These are phyloP conservation scores for Lottia scabra DNA, from an alignment of 2,888 invertebrate species.

Conservation along the genomic window DNA sequence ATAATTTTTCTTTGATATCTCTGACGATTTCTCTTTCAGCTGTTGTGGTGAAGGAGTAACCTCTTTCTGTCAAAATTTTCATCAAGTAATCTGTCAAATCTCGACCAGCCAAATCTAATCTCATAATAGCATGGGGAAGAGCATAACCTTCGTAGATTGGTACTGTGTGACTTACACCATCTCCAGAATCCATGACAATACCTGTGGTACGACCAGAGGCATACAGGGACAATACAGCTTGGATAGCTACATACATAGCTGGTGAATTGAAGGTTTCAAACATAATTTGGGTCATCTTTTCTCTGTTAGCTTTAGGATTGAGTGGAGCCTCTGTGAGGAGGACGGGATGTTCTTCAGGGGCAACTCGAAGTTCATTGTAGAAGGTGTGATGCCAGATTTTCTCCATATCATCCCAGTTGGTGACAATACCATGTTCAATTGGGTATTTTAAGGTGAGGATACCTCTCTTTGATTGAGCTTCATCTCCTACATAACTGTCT, in stretches of 20 bases:
- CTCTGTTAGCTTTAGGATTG: constrained; percentile 94
- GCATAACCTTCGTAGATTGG: constrained; percentile 76
- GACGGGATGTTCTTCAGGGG: constrained; percentile 93
- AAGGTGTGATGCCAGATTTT: constrained; percentile 66
- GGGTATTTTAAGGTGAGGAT: constrained; percentile 72
- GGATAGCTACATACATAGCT: constrained; percentile 93
- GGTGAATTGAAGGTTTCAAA: constrained; percentile 76
- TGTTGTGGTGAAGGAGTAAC: constrained; percentile 72
- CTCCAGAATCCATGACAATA: constrained; percentile 90
- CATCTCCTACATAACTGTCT: constrained; percentile 58
- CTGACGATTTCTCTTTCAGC: constrained; percentile 71
- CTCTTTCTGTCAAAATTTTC: constrained; percentile 73
- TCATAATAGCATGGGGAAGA: constrained; percentile 72
- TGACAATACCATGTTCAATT: constrained; percentile 63
- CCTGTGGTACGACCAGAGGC: constrained; percentile 94
- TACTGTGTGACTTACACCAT: constrained; percentile 92
- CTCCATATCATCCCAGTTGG: constrained; percentile 66
- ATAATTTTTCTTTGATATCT: constrained; percentile 94
- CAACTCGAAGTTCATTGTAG: constrained; percentile 80
- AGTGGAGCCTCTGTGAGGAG: constrained; percentile 88
- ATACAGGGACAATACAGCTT: constrained; percentile 90
- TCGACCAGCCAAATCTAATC: constrained; percentile 72
- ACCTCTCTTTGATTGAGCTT: constrained; percentile 80
- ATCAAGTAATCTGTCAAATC: constrained; percentile 74
- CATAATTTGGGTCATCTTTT: constrained; percentile 83